A percentile compares a stretch with the other conserved stretches of the same genome.
Conservation (phyloP, 1,140 invertebrate genomes). For the Apis mellifera region Amel_HAv3.1 CM009940.2:10939001-10939500, state of each 20-base stretch:
- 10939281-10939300: constrained; percentile 68
- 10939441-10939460: constrained; percentile 8
- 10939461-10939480: background rate
- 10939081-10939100: constrained; percentile 37
- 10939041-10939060: constrained; percentile 42
- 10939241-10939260: constrained; percentile 67
- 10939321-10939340: too few species aligned
- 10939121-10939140: constrained; percentile 68
- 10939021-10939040: background rate
- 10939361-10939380: constrained; percentile 35
- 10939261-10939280: constrained; percentile 73
- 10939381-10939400: constrained; percentile 19
- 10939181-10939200: constrained; percentile 81
- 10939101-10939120: constrained; percentile 66
- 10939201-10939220: constrained; percentile 81
- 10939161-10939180: constrained; percentile 80
- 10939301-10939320: constrained; percentile 43
- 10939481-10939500: background rate
- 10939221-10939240: constrained; percentile 69
- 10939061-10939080: constrained; percentile 33
- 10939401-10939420: constrained; percentile 36
- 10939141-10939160: constrained; percentile 71
- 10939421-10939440: constrained; percentile 23
- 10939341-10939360: constrained; percentile 55
- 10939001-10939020: background rate